A percentile compares a stretch with the other conserved stretches of the same genome.
phyloP scores from a whole-genome alignment of 2,888 invertebrate genomes.

The Lasiommata megera region DNA sequence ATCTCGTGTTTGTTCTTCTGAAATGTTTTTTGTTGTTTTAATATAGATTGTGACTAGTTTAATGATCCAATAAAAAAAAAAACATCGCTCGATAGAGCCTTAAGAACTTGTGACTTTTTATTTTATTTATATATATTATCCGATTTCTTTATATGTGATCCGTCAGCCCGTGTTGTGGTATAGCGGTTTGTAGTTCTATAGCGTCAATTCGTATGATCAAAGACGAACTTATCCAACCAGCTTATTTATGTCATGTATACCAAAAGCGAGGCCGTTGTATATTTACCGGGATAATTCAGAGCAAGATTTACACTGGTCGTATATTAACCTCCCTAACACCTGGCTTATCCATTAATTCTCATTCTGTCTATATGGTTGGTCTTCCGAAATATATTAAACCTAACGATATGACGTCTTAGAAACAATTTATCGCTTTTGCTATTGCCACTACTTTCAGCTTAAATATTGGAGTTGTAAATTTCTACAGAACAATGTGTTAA shows the following conservation, averaged over 20 bases:
- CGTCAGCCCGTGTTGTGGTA: neutral
- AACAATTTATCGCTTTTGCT: neutral
- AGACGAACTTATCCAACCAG: neutral
- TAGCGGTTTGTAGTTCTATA: neutral
- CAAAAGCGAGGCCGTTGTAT: neutral
- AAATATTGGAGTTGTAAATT: too few relatives aligned
- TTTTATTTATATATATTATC: too few relatives aligned
- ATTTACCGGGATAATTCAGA: conserved; percentile 15
- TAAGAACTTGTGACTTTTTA: too few relatives aligned
- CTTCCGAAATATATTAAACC: conserved; percentile 14
- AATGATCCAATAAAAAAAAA: too few relatives aligned
- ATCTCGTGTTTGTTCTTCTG: too few relatives aligned
- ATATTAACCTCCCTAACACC: conserved; percentile 19
- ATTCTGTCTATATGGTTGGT: conserved; percentile 12
- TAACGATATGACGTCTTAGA: conserved; percentile 9
- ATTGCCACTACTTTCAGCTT: too few relatives aligned
- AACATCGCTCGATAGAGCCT: too few relatives aligned
- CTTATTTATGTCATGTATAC: neutral
- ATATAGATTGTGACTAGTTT: too few relatives aligned
- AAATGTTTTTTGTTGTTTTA: too few relatives aligned
- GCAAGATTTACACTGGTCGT: conserved; percentile 15
- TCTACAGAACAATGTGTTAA: too few relatives aligned
- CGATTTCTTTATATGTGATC: neutral
- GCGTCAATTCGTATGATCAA: neutral
- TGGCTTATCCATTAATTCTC: conserved; percentile 18